A percentile compares a stretch with the other conserved stretches of the same genome.
Conservation (phyloP, 1,140 invertebrate species). For the Bombus superbus region DNA sequence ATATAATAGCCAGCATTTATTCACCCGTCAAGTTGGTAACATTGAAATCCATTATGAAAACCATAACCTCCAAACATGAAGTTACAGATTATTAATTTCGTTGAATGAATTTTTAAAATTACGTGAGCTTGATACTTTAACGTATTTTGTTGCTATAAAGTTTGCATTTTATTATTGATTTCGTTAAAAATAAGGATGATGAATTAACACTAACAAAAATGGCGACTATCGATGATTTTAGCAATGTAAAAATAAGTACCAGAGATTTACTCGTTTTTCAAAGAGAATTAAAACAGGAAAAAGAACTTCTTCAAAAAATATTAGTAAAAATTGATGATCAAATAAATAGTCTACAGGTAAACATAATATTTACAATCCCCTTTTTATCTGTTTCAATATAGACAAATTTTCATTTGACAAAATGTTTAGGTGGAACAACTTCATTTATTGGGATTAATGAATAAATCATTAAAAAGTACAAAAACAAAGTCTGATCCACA, state of each 20-base stretch:
- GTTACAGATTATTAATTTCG: not conserved
- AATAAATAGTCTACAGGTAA: slow-evolving; percentile 74
- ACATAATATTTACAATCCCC: not conserved
- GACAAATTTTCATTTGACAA: slow-evolving; percentile 24
- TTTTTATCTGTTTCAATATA: not conserved
- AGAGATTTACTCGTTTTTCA: slow-evolving; percentile 53
- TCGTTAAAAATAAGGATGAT: not conserved
- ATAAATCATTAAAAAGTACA: slow-evolving; percentile 21
- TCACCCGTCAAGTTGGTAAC: not conserved
- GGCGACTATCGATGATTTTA: not conserved
- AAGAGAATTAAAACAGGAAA: slow-evolving; percentile 67
- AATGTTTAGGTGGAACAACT: slow-evolving; percentile 74
- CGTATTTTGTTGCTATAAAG: not conserved
- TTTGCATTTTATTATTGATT: not conserved
- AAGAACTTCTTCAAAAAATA: slow-evolving; percentile 69
- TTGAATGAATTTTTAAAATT: not conserved
- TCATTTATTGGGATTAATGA: slow-evolving; percentile 62
- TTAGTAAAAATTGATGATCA: slow-evolving; percentile 73
- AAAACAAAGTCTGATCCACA: not conserved
- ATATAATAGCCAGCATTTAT: not conserved
- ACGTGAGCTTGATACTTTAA: not conserved
- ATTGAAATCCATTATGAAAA: not conserved
- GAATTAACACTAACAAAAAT: not conserved
- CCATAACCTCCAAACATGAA: not conserved
- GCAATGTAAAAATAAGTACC: not conserved